These are phyloP conservation scores for Hypomesus transpacificus DNA, from an alignment of 2,113 vertebrate genomes.

Conservation along the genomic window DNA sequence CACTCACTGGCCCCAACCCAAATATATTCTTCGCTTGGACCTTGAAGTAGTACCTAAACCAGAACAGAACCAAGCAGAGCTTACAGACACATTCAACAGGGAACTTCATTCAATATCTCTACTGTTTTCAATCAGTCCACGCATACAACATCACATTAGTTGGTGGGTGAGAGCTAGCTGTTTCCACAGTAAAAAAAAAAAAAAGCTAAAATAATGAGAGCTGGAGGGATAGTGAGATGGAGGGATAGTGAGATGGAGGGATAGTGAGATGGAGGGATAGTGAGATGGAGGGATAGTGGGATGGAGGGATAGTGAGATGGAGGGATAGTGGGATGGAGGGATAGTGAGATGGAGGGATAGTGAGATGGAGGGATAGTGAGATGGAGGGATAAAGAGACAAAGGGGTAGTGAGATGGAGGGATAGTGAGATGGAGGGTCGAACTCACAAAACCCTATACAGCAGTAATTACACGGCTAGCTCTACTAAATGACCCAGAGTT, in stretches of 20 bases:
- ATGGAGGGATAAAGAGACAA: slow-evolving; percentile 3
- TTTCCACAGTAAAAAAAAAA: too few species aligned
- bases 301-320: slow-evolving; percentile 23
- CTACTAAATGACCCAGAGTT: slow-evolving; percentile 26
- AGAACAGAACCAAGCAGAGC: slow-evolving; percentile 39
- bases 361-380: slow-evolving; percentile 17
- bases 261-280: too few species aligned
- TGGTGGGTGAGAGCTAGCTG: too few species aligned
- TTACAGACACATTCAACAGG: slow-evolving; percentile 20
- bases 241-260: too few species aligned
- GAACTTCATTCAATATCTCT: slow-evolving; percentile 26
- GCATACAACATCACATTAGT: too few species aligned
- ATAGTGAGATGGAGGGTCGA: not conserved
- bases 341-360: slow-evolving; percentile 1
- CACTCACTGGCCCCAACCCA: slow-evolving; percentile 89
- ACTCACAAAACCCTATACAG: not conserved
- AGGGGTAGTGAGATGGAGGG: not conserved
- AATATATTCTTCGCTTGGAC: slow-evolving; percentile 93
- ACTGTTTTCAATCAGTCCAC: too few species aligned
- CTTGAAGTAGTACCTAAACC: slow-evolving; percentile 93
- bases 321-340: not conserved
- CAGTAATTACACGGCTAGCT: slow-evolving; percentile 19
- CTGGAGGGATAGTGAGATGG: too few species aligned
- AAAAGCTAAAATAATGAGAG: too few species aligned
- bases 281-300: slow-evolving; percentile 15